These are phyloP conservation scores for Apodemia duryi DNA, from an alignment of 2,888 invertebrate species.

Conservation along the genomic window DNA sequence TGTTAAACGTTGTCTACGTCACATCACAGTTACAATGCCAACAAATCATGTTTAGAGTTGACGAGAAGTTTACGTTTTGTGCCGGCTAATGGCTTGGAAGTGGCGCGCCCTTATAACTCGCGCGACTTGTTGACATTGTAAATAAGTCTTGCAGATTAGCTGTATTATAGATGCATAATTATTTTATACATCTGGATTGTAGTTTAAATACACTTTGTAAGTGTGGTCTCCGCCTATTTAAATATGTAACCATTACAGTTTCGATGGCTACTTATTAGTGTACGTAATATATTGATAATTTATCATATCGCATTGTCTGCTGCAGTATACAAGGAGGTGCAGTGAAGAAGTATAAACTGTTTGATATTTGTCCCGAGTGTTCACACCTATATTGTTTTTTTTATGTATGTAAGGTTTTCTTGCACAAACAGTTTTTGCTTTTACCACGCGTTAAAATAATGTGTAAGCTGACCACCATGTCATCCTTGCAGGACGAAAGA, in stretches of 20 bases:
- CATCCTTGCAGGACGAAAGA: constrained; percentile 54
- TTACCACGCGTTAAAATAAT: constrained; percentile 17
- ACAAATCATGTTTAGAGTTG: constrained; percentile 46
- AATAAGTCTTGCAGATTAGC: constrained; percentile 13
- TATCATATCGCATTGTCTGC: constrained; percentile 54
- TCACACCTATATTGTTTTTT: constrained; percentile 15
- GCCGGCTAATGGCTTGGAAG: not conserved
- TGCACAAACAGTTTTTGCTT: constrained; percentile 23
- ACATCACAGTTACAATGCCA: constrained; percentile 63
- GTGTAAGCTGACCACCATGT: constrained; percentile 34
- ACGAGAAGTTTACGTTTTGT: constrained; percentile 38
- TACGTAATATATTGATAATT: constrained; percentile 66
- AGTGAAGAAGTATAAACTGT: constrained; percentile 35
- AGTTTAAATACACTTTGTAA: constrained; percentile 77
- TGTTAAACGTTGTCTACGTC: constrained; percentile 43
- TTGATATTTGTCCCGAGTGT: constrained; percentile 18
- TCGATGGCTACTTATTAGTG: constrained; percentile 72
- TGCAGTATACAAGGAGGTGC: constrained; percentile 43
- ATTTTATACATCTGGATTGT: constrained; percentile 74
- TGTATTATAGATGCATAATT: constrained; percentile 70
- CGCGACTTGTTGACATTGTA: constrained; percentile 1
- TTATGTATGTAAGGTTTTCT: constrained; percentile 19
- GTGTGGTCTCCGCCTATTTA: constrained; percentile 78
- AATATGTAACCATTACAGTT: constrained; percentile 72
- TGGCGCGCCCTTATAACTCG: not conserved